phyloP scores from a whole-genome alignment of 2,797 vertebrate species.

The Holocentrus rufus region DNA sequence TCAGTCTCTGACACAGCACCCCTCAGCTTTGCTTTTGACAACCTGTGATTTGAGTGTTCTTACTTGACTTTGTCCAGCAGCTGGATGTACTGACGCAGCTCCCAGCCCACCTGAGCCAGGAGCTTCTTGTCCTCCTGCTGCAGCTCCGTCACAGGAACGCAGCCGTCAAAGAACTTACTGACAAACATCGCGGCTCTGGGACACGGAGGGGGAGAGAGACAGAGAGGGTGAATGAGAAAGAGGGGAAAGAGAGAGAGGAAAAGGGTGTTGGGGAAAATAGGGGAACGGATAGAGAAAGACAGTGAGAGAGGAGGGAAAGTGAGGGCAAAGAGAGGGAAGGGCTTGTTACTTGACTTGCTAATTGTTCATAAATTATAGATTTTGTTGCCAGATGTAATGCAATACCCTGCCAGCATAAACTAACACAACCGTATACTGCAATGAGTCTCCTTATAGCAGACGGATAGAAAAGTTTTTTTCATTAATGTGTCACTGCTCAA shows the following conservation, averaged over 20 bases:
- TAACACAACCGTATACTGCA: conserved; percentile 29
- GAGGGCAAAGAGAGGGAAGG: conserved; percentile 34
- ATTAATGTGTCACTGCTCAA: too few species aligned
- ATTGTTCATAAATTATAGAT: conserved; percentile 71
- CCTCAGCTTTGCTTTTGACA: background rate
- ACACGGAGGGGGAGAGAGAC: conserved; percentile 1
- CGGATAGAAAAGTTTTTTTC: too few species aligned
- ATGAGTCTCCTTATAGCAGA: conserved; percentile 24
- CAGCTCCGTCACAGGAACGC: conserved; percentile 88
- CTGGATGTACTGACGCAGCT: conserved; percentile 90
- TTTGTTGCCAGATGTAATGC: conserved; percentile 56
- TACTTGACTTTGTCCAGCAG: conserved; percentile 94
- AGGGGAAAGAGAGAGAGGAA: conserved; percentile 5
- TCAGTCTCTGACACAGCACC: background rate
- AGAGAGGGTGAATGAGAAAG: background rate
- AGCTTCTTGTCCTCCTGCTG: conserved; percentile 87
- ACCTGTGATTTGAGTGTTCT: conserved; percentile 34
- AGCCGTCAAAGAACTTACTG: conserved; percentile 92
- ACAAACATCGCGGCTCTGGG: conserved; percentile 95
- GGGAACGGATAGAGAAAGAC: background rate
- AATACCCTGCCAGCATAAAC: conserved; percentile 39
- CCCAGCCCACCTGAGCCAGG: conserved; percentile 87
- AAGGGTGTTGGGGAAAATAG: conserved; percentile 14
- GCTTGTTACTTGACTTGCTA: conserved; percentile 62
- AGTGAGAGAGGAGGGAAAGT: conserved; percentile 11